Percentiles rank a stretch among this genome's conserved stretches.
Conservation (phyloP, 2,888 invertebrate genomes). For the Macrosiphum euphorbiae region DNA sequence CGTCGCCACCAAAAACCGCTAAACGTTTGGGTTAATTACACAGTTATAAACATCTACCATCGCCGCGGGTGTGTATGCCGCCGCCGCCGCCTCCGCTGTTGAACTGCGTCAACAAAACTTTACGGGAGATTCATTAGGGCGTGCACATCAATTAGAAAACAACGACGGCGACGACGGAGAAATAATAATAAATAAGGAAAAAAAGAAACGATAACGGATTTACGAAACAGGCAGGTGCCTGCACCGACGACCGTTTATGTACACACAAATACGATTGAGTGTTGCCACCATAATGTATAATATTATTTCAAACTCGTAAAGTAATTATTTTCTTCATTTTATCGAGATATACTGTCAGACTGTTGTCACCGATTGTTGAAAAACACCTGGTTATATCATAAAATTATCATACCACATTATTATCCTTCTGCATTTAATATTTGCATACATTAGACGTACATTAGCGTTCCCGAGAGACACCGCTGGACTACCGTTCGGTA, state of each 20-base stretch:
- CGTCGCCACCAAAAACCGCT: background rate
- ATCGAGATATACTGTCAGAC: background rate
- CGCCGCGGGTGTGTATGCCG: background rate
- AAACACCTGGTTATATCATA: background rate
- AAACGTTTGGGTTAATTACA: constrained; percentile 40
- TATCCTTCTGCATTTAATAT: background rate
- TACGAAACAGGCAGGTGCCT: background rate
- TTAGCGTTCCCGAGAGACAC: background rate
- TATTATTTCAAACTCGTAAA: background rate
- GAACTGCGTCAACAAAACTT: constrained; percentile 35
- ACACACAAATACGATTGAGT: background rate
- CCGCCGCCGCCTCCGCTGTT: background rate
- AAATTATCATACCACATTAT: background rate
- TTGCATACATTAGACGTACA: background rate
- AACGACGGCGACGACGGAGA: background rate
- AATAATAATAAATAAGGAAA: background rate
- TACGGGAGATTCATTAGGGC: background rate
- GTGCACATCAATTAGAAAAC: background rate
- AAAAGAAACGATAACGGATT: background rate
- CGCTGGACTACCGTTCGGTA: background rate
- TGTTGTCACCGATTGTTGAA: background rate
- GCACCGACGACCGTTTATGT: background rate
- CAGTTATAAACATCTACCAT: background rate
- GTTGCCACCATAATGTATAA: background rate
- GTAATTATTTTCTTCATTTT: background rate